A percentile compares a stretch with the other conserved stretches of the same genome.
phyloP scores from a whole-genome alignment of 1,140 invertebrate genomes.

The Brachionus rubens region DNA sequence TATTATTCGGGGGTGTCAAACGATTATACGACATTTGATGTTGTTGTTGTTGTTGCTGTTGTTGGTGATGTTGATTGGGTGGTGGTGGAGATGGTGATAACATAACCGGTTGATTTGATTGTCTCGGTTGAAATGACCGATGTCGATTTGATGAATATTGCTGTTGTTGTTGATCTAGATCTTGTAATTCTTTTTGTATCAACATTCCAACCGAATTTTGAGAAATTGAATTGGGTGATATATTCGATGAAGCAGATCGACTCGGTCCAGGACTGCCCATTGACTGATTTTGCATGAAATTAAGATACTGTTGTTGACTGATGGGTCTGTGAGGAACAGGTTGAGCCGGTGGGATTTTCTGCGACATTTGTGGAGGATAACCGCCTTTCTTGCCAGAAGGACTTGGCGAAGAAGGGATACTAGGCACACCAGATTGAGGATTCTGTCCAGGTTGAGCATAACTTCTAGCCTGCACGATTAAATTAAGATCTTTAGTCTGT shows the following conservation, averaged over 20 bases:
- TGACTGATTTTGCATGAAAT: not conserved
- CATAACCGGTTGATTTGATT: not conserved
- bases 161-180: not conserved
- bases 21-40: no score
- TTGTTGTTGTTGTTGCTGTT: not conserved
- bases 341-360: constrained; percentile 10
- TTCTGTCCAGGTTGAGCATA: constrained; percentile 10
- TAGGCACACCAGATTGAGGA: no score
- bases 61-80: not conserved
- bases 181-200: constrained; percentile 25
- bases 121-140: not conserved
- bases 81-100: not conserved
- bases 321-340: not conserved
- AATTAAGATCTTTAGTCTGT: constrained; percentile 14
- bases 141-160: not conserved
- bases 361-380: not conserved
- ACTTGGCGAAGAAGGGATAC: not conserved
- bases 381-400: not conserved
- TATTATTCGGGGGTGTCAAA: not conserved
- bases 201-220: constrained; percentile 16
- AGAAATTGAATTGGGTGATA: not conserved
- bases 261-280: not conserved
- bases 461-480: not conserved
- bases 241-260: not conserved
- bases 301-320: not conserved